Evolutionary conservation across 2,113 vertebrate genomes (phyloP).

Genomic region (Aldabrachelys gigantea): DNA sequence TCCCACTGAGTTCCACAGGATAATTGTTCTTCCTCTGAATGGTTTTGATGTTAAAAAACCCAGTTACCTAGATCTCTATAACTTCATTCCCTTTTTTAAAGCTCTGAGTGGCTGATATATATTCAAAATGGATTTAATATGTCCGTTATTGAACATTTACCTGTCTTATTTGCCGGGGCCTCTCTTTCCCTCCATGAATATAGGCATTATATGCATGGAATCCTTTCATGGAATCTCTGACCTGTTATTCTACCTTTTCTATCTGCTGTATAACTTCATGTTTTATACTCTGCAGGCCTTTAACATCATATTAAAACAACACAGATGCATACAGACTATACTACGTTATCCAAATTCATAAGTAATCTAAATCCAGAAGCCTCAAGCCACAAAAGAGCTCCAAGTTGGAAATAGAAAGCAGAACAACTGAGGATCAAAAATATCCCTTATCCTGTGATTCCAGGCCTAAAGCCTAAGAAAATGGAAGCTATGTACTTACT

Average conservation of each 20-base stretch:
- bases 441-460: fast-evolving
- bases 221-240: not conserved
- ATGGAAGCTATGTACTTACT: not conserved
- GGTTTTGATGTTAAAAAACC: not conserved
- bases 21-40: fast-evolving
- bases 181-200: not conserved
- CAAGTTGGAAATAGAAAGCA: not conserved
- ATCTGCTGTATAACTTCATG: not conserved
- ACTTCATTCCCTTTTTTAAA: not conserved
- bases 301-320: not conserved
- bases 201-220: not conserved
- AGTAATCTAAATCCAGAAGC: not conserved
- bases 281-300: not conserved
- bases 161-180: not conserved
- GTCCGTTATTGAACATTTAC: not conserved
- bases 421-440: not conserved
- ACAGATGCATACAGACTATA: not conserved
- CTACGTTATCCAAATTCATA: not conserved
- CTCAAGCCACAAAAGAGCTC: not conserved
- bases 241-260: not conserved
- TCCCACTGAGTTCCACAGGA: not conserved
- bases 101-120: not conserved
- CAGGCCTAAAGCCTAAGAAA: not conserved
- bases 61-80: not conserved
- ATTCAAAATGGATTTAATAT: not conserved